A percentile compares a stretch with the other conserved stretches of the same genome.
These are phyloP conservation scores for Passerina amoena DNA, from an alignment of 2,113 vertebrate genomes.

Conservation along the genomic window DNA sequence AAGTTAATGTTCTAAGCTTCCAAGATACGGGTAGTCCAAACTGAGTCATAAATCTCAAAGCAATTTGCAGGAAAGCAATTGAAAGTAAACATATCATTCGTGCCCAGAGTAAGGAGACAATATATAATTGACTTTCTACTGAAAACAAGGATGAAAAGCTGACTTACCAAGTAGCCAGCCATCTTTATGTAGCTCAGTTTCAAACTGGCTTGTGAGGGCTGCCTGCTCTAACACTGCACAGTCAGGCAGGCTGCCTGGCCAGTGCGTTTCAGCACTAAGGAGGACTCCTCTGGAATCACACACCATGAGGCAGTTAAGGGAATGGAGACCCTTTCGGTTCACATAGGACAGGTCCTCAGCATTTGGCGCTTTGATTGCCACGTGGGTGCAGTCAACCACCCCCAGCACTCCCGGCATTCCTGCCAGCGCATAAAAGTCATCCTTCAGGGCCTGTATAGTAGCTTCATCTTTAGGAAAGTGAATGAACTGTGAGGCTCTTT, in stretches of 20 bases:
- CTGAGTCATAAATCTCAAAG: background rate
- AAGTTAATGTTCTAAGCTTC: background rate
- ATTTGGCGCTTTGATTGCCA: constrained; percentile 94
- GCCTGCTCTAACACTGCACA: constrained; percentile 83
- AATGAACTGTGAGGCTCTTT: constrained; percentile 90
- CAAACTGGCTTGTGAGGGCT: constrained; percentile 77
- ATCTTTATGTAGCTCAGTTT: constrained; percentile 76
- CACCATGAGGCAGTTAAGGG: constrained; percentile 91
- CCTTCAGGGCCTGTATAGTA: constrained; percentile 80
- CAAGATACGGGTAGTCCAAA: background rate
- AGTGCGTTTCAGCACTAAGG: constrained; percentile 89
- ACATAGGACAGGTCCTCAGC: constrained; percentile 91
- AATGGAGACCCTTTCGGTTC: constrained; percentile 93
- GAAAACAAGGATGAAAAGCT: background rate
- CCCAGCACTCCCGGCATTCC: constrained; percentile 91
- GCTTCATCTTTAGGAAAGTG: constrained; percentile 79
- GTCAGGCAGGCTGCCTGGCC: constrained; percentile 88
- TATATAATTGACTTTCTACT: background rate
- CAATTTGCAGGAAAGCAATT: background rate
- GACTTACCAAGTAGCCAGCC: constrained; percentile 93
- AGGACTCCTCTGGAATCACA: constrained; percentile 88
- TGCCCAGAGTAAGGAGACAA: background rate
- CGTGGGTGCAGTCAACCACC: constrained; percentile 89
- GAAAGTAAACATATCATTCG: background rate
- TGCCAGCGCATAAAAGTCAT: constrained; percentile 88